Base-by-base conservation (phyloP, 2,797 vertebrate genomes). In the Centropyge bicolor region DNA sequence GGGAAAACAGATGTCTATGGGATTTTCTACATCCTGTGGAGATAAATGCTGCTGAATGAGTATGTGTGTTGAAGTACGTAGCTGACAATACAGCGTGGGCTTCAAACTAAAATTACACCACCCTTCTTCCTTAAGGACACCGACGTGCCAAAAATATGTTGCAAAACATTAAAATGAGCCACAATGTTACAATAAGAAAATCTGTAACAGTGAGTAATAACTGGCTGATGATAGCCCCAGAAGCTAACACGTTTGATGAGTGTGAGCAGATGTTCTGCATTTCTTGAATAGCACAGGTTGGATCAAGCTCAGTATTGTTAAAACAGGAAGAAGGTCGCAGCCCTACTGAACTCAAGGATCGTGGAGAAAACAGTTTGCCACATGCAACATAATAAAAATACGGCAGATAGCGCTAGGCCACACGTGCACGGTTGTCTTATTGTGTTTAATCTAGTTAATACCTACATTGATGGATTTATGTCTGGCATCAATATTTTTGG, bases 221-320 rank as follows among this genome's bases (percentile, higher is more conserved):
- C n/a, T n/a, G 57, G 24, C 45, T 41, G 54, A 64, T 9, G 6
- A 59, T 22, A 54, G 20, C 46, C 76, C 48, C 40, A 17, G 38
- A 36, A 65, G 61, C 36, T 46, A 56, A 72, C 13, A 65, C 68
- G 69, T 78, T 74, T n/a, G 10, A 76, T 77, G 76, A 80, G 49
- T 45, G 35, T 57, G 1, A 46, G 83, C 85, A 85, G 83, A 85
- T 86, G 86, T 78, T 81, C 62, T 57, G 51, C 67, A 74, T 85
- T 87, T 91, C 66, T 87, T 82, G 60, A 82, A 76, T 38, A 82
- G 75, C 85, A 81, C 62, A 81, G 87, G 60, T 65, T 89, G 88
- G 84, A 85, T 80, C 67, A 41, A 74, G 70, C 72, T 80, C 65
- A 20, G 56, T 46, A 60, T 74, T 86, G 61, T 74, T 81, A 38